These are phyloP conservation scores for Acronicta alni DNA, from an alignment of 2,888 invertebrate genomes.

Conservation along the genomic window DNA sequence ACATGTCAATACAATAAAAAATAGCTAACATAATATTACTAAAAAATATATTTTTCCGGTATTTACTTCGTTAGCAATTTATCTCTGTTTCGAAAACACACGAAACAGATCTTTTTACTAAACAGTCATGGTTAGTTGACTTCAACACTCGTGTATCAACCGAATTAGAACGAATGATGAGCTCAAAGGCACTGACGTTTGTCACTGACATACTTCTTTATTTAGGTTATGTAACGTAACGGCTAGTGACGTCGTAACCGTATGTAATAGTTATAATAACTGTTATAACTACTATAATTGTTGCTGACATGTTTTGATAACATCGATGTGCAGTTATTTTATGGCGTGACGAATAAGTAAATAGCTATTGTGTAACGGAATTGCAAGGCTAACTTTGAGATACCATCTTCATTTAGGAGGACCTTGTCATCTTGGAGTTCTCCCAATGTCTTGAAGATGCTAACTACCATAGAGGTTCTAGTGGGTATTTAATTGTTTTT, in stretches of 20 bases:
- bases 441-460: background rate
- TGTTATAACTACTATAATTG: constrained; percentile 48
- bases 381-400: constrained; percentile 10
- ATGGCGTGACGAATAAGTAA: constrained; percentile 7
- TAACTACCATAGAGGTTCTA: background rate
- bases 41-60: too few species aligned
- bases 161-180: constrained; percentile 44
- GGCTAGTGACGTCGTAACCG: constrained; percentile 29
- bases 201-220: constrained; percentile 53
- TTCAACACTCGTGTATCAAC: constrained; percentile 38
- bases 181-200: constrained; percentile 28
- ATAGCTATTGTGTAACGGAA: constrained; percentile 20
- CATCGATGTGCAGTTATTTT: constrained; percentile 33
- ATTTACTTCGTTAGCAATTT: too few species aligned
- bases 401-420: background rate
- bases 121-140: constrained; percentile 29
- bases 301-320: constrained; percentile 48
- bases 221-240: constrained; percentile 50
- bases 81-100: constrained; percentile 1
- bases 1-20: too few species aligned
- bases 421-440: background rate
- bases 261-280: constrained; percentile 49
- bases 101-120: background rate
- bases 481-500: too few species aligned
- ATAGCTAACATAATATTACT: too few species aligned